Evolutionary conservation across 1,140 invertebrate species (phyloP).

Genomic region (Bathynomus jamesi): DNA sequence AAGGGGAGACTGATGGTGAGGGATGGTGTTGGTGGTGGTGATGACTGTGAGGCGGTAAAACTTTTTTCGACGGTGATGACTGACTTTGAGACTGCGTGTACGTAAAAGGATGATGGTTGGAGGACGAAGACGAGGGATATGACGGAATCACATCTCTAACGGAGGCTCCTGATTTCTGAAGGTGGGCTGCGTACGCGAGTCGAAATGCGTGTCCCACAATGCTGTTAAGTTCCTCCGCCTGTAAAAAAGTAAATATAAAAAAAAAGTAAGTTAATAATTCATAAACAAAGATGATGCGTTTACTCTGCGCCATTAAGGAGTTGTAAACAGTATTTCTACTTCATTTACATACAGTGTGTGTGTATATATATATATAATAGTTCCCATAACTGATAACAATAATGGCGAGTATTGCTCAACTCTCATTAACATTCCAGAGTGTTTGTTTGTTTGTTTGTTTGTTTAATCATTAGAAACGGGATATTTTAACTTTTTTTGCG

Average conservation of each 20-base stretch:
- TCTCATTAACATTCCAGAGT: too few relatives aligned
- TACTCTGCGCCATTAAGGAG: too few relatives aligned
- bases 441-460: too few relatives aligned
- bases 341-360: too few relatives aligned
- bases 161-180: conserved; percentile 50
- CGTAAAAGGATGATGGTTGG: conserved; percentile 7
- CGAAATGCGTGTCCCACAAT: conserved; percentile 85
- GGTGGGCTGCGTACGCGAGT: conserved; percentile 78
- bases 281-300: too few relatives aligned
- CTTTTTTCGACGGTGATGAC: neutral
- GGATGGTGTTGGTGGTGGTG: neutral
- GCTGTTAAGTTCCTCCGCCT: conserved; percentile 80
- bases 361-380: conserved; percentile 5
- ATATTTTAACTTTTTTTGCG: too few relatives aligned
- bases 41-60: conserved; percentile 8
- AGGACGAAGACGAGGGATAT: conserved; percentile 21
- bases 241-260: conserved; percentile 42
- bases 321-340: too few relatives aligned
- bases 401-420: too few relatives aligned
- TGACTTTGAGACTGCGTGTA: neutral
- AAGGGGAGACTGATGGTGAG: conserved; percentile 7
- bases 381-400: too few relatives aligned
- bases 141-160: conserved; percentile 22
- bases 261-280: too few relatives aligned
- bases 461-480: too few relatives aligned